These are phyloP conservation scores for Sebastes diploproa DNA, from an alignment of 2,797 vertebrate species.

Conservation along the genomic window DNA sequence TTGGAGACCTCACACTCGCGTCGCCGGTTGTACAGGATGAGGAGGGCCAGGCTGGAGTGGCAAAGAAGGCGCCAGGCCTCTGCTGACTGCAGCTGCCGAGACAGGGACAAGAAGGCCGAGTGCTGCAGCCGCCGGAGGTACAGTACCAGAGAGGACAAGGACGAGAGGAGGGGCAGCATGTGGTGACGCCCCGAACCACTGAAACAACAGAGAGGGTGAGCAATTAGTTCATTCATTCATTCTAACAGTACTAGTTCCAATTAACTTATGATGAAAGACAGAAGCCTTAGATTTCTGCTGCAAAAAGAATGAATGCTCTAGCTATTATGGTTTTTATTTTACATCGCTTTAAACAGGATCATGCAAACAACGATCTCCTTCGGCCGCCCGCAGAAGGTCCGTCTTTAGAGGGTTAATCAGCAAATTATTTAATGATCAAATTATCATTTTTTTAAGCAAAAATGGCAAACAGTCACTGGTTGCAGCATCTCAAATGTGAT, in stretches of 20 bases:
- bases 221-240: background rate
- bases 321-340: no score
- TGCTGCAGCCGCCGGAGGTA: conserved; percentile 85
- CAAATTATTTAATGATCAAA: background rate
- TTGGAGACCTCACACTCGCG: conserved; percentile 87
- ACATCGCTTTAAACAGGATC: no score
- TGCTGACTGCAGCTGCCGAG: conserved; percentile 81
- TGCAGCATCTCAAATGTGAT: background rate
- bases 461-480: background rate
- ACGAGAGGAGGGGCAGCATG: conserved; percentile 84
- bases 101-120: conserved; percentile 83
- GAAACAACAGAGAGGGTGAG: background rate
- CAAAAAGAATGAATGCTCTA: no score
- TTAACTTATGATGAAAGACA: no score
- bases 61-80: conserved; percentile 87
- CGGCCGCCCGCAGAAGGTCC: no score
- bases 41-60: conserved; percentile 84
- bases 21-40: conserved; percentile 85
- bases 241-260: background rate
- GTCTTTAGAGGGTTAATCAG: no score
- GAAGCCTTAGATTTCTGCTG: no score
- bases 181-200: conserved; percentile 79
- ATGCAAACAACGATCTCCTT: no score
- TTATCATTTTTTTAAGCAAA: background rate
- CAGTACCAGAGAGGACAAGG: conserved; percentile 82